These are phyloP conservation scores for Tragelaphus strepsiceros DNA, from an alignment of 2,113 vertebrate species.

Conservation along the genomic window DNA sequence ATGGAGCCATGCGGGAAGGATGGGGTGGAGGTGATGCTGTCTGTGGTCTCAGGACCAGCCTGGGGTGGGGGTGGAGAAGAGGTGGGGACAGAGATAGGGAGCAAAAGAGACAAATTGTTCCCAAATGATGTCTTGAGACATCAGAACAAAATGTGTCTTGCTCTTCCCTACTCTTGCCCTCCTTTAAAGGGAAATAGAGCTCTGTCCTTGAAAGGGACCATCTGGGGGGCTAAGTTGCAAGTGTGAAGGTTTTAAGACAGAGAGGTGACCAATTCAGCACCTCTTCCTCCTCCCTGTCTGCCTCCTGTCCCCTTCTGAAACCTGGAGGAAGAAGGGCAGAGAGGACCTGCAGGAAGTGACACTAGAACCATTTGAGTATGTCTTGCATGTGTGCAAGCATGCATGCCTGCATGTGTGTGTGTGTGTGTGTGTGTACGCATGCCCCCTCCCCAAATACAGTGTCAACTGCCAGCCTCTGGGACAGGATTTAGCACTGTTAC, in stretches of 20 bases:
- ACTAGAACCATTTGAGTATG: not conserved
- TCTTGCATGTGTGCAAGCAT: not conserved
- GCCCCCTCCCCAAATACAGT: not conserved
- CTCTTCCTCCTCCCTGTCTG: constrained; percentile 41
- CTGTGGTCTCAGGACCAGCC: not conserved
- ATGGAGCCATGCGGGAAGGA: not conserved
- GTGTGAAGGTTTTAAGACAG: not conserved
- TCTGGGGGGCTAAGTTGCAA: not conserved
- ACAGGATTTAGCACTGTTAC: not conserved
- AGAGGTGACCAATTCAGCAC: constrained; percentile 25
- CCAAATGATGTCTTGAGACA: not conserved
- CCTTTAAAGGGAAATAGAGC: constrained; percentile 8
- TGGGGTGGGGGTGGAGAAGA: not conserved
- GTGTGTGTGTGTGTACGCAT: not conserved
- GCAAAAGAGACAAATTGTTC: constrained; percentile 24
- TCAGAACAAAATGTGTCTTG: not conserved
- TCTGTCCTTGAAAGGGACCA: constrained; percentile 29
- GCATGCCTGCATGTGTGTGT: not conserved
- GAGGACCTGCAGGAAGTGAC: not conserved
- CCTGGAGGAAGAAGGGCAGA: not conserved
- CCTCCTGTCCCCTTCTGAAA: constrained; percentile 70
- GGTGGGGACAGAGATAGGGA: not conserved
- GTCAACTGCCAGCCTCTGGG: not conserved
- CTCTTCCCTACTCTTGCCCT: not conserved
- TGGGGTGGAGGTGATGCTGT: no score